A percentile compares a stretch with the other conserved stretches of the same genome.
These are phyloP conservation scores for Cephus sareptanus DNA, from an alignment of 2,888 invertebrate genomes.

Conservation along the genomic window DNA sequence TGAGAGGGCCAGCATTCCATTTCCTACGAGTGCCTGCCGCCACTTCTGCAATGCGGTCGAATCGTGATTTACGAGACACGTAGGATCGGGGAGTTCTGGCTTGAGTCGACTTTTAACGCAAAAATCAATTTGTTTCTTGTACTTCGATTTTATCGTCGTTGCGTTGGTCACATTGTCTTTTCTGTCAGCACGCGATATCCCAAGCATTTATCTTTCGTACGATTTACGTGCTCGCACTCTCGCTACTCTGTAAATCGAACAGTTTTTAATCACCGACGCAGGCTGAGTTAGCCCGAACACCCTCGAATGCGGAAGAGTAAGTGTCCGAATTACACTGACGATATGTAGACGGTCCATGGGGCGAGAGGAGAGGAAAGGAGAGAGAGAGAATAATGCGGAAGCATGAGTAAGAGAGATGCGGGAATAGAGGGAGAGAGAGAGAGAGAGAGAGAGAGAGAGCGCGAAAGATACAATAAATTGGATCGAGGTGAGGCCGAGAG, in stretches of 20 bases:
- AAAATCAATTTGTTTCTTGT: not conserved
- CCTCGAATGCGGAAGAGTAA: conserved; percentile 25
- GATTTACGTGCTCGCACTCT: not conserved
- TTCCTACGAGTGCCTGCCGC: not conserved
- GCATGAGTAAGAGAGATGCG: too few species aligned
- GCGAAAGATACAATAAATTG: too few species aligned
- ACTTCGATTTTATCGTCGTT: not conserved
- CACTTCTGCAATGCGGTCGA: not conserved
- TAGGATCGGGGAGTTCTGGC: not conserved
- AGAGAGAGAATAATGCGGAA: not conserved
- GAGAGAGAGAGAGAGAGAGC: too few species aligned
- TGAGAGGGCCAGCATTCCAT: not conserved
- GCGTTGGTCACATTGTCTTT: not conserved
- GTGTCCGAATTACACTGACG: not conserved
- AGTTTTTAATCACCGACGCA: conserved; percentile 20
- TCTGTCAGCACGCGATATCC: not conserved
- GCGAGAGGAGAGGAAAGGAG: not conserved
- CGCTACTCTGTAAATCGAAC: not conserved
- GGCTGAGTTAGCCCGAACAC: conserved; percentile 44
- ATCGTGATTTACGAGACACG: not conserved
- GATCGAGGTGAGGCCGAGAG: too few species aligned
- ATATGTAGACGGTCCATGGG: not conserved
- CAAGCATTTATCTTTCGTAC: not conserved
- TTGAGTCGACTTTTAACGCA: not conserved
- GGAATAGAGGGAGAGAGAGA: too few species aligned